phyloP scores from a whole-genome alignment of 2,888 invertebrate species.

The Villa cingulata region DNA sequence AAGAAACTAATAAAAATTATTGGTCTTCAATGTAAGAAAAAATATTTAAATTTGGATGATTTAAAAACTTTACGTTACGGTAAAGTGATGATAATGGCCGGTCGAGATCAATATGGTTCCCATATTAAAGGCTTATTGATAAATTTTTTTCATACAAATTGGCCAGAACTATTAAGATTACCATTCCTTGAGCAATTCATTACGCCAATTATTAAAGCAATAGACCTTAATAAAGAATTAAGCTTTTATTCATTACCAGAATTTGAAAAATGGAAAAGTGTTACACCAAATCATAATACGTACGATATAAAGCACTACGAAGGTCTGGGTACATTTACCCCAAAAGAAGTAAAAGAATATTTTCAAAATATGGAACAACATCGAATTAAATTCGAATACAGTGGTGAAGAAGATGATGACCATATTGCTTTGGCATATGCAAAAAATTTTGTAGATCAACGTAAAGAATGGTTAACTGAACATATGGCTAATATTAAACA shows the following conservation, averaged over 20 bases:
- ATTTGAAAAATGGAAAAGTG: conserved; percentile 92
- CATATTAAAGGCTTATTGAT: conserved; percentile 97
- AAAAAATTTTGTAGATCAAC: conserved; percentile 85
- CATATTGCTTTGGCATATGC: conserved; percentile 91
- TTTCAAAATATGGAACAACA: conserved; percentile 92
- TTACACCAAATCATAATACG: conserved; percentile 77
- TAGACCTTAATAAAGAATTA: conserved; percentile 66
- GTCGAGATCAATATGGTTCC: conserved; percentile 99
- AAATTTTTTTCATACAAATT: conserved; percentile 97
- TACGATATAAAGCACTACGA: conserved; percentile 99
- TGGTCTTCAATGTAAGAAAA: conserved; percentile 91
- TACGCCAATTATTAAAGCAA: conserved; percentile 95
- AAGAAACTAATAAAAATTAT: conserved; percentile 92
- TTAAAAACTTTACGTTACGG: conserved; percentile 85
- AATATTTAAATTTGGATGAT: conserved; percentile 72
- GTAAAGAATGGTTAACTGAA: conserved; percentile 92
- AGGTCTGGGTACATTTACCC: conserved; percentile 99
- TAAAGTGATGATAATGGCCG: conserved; percentile 98
- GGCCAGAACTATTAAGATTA: conserved; percentile 81
- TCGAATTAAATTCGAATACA: conserved; percentile 77
- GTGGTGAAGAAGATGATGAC: conserved; percentile 78
- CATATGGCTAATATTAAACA: conserved; percentile 89
- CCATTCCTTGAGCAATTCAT: conserved; percentile 98
- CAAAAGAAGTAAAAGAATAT: conserved; percentile 97
- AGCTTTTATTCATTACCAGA: conserved; percentile 96